Evolutionary conservation across 2,113 vertebrate species (phyloP).

Genomic region (Oreochromis tanganicae): DNA sequence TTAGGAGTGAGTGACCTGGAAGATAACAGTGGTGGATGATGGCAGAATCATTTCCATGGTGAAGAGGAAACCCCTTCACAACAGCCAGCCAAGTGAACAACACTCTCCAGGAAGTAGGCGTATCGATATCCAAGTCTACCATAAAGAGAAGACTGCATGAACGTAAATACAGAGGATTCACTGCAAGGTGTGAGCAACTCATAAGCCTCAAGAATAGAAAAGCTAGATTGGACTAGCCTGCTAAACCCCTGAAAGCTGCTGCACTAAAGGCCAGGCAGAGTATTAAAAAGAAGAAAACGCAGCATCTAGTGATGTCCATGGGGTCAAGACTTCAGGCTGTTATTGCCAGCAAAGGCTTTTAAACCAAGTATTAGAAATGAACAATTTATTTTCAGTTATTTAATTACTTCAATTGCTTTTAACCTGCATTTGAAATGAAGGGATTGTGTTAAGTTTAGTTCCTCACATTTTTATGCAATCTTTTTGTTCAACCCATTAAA

Average conservation of each 20-base stretch:
- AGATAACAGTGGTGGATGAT: not conserved
- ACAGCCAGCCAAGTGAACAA: not conserved
- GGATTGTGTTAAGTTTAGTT: fast-evolving
- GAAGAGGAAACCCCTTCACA: not conserved
- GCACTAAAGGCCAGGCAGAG: not conserved
- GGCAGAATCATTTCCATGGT: not conserved
- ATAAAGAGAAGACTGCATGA: not conserved
- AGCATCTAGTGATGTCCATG: not conserved
- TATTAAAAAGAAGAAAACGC: not conserved
- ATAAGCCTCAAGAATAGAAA: not conserved
- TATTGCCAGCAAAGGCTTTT: not conserved
- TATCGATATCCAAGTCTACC: not conserved
- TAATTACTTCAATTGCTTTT: not conserved
- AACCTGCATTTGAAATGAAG: not conserved
- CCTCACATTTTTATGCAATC: not conserved
- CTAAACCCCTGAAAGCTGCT: not conserved
- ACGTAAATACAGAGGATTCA: not conserved
- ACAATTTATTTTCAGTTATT: not conserved
- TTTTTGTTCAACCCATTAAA: not conserved
- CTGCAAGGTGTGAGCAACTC: not conserved
- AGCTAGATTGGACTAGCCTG: not conserved
- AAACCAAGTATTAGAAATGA: not conserved
- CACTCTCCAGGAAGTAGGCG: not conserved
- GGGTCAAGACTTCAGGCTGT: not conserved
- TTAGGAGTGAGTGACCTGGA: not conserved